Evolutionary conservation across 2,113 vertebrate genomes (phyloP).

Genomic region (Lycaon pictus): DNA sequence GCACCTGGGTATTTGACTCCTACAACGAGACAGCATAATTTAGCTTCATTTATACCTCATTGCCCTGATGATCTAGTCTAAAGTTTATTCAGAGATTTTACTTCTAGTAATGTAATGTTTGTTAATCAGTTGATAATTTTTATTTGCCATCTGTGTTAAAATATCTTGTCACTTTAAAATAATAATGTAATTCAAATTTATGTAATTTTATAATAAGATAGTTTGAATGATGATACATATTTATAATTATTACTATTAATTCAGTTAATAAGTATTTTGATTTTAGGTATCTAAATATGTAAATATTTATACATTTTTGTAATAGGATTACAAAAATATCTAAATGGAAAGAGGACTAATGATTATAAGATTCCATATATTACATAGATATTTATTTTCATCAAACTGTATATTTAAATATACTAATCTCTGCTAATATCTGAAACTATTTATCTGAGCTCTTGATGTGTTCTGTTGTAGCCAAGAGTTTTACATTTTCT

Average conservation of each 20-base stretch:
- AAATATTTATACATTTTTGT: too few species aligned
- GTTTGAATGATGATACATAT: neutral
- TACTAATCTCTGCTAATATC: neutral
- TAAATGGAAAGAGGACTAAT: neutral
- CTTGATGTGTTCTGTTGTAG: neutral
- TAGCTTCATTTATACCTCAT: slow-evolving; percentile 19
- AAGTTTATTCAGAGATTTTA: slow-evolving; percentile 54
- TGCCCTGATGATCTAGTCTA: neutral
- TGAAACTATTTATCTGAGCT: neutral
- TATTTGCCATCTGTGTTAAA: neutral
- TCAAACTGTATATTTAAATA: neutral
- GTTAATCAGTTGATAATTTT: slow-evolving; percentile 29
- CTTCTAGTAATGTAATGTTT: slow-evolving; percentile 1
- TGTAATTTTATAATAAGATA: neutral
- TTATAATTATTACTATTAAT: neutral
- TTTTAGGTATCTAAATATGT: neutral
- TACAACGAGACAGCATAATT: slow-evolving; percentile 19
- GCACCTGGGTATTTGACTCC: slow-evolving; percentile 73
- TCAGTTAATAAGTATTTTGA: slow-evolving; percentile 8
- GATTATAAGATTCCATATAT: neutral
- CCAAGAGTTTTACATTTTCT: neutral
- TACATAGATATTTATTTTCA: neutral
- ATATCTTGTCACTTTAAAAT: neutral
- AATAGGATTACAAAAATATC: neutral
- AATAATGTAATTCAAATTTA: slow-evolving; percentile 14